phyloP scores from a whole-genome alignment of 2,113 vertebrate genomes.

The Haliaeetus leucogaster region DNA sequence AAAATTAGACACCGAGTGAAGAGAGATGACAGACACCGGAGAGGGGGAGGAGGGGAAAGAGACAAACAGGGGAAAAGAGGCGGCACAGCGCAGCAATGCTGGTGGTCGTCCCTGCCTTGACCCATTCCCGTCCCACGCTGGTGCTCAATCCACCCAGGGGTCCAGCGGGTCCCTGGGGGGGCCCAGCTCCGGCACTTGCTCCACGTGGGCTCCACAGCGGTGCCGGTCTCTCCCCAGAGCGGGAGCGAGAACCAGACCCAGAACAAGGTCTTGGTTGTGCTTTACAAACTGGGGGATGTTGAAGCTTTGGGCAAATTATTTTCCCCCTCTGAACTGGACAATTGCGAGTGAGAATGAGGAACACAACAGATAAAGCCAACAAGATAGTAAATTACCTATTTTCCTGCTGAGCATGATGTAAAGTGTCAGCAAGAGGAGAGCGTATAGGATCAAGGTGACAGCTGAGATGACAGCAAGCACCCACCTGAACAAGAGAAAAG shows the following conservation, averaged over 20 bases:
- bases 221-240: rapidly evolving
- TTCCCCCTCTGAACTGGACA: not conserved
- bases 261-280: not conserved
- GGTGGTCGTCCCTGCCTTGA: not conserved
- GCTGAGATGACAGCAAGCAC: not conserved
- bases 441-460: not conserved
- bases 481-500: slow-evolving; percentile 13
- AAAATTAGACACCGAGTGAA: too few relatives aligned
- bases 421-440: not conserved
- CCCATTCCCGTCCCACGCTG: rapidly evolving
- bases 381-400: slow-evolving; percentile 37
- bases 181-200: rapidly evolving
- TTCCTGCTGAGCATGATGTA: slow-evolving; percentile 52
- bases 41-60: too few relatives aligned
- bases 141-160: not conserved
- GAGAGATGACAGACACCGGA: too few relatives aligned
- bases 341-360: rapidly evolving
- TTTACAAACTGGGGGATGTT: not conserved
- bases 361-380: not conserved
- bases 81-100: not conserved
- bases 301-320: not conserved
- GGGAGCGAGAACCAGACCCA: not conserved
- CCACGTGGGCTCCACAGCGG: rapidly evolving
- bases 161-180: too few relatives aligned
- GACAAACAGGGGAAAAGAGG: too few relatives aligned